Percentiles rank a stretch among this genome's conserved stretches.
These are phyloP conservation scores for Macrotrachela quadricornifera DNA, from an alignment of 1,140 invertebrate genomes.

Conservation along the genomic window DNA sequence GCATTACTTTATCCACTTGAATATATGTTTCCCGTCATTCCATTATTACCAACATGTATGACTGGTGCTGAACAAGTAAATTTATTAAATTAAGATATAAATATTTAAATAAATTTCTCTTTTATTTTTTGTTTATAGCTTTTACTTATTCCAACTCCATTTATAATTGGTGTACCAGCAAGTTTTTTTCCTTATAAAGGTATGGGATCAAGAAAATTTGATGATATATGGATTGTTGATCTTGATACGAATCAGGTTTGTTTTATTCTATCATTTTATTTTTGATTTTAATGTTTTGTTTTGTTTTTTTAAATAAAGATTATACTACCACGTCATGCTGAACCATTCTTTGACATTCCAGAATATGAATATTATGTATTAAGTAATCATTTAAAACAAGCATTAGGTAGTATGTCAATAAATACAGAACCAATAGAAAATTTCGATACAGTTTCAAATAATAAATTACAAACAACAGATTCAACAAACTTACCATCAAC, in stretches of 20 bases:
- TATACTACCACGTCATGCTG: neutral
- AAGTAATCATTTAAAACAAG: slow-evolving; percentile 77
- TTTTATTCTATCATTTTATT: slow-evolving; percentile 19
- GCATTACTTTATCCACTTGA: slow-evolving; percentile 94
- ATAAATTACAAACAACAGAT: neutral
- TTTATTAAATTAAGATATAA: neutral
- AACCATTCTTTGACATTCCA: slow-evolving; percentile 40
- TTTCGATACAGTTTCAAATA: slow-evolving; percentile 33
- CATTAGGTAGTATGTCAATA: slow-evolving; percentile 35
- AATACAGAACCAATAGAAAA: slow-evolving; percentile 35
- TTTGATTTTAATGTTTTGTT: too few relatives aligned
- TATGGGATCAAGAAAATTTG: slow-evolving; percentile 42
- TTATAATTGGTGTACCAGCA: slow-evolving; percentile 87
- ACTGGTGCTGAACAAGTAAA: slow-evolving; percentile 69
- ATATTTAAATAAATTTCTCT: neutral
- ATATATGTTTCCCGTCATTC: slow-evolving; percentile 99
- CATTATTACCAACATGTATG: slow-evolving; percentile 88
- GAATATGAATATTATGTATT: slow-evolving; percentile 80
- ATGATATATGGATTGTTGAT: slow-evolving; percentile 94
- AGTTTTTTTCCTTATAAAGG: slow-evolving; percentile 86
- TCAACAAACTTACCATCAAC: slow-evolving; percentile 9
- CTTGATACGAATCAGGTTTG: slow-evolving; percentile 41
- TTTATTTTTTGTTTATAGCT: slow-evolving; percentile 48
- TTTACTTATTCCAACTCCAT: slow-evolving; percentile 85
- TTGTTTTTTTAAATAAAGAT: slow-evolving; percentile 9